Conservation (phyloP, 1,140 invertebrate genomes). For the Rhopalosiphum maidis region DNA sequence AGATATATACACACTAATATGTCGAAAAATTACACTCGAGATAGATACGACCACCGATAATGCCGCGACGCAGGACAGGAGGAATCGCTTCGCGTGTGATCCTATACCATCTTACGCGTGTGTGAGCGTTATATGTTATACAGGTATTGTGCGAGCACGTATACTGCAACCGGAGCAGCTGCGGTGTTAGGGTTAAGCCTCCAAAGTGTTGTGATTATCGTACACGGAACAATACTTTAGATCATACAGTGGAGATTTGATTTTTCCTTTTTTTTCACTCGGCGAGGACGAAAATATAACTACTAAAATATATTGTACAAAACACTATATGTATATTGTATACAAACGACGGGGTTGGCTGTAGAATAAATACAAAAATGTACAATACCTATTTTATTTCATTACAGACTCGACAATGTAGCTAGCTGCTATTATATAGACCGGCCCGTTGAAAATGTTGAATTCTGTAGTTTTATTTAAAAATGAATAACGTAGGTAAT, state of each 20-base stretch:
- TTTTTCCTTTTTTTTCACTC: not conserved
- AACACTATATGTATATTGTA: not conserved
- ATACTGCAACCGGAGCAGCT: not conserved
- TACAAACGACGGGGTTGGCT: not conserved
- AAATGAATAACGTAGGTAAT: not conserved
- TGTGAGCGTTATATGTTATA: not conserved
- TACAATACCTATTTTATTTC: not conserved
- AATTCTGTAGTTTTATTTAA: not conserved
- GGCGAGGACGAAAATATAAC: not conserved
- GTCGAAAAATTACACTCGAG: not conserved
- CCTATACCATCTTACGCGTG: not conserved
- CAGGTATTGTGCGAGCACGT: not conserved
- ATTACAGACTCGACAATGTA: not conserved
- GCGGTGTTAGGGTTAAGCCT: constrained; percentile 19
- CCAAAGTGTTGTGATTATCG: not conserved
- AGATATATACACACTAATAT: constrained; percentile 25
- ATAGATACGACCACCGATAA: not conserved
- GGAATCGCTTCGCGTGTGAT: not conserved
- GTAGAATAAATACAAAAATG: not conserved
- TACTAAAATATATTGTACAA: not conserved
- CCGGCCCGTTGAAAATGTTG: not conserved
- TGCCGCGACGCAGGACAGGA: not conserved
- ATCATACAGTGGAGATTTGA: not conserved
- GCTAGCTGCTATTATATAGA: not conserved
- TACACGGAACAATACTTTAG: constrained; percentile 25